Base-by-base conservation (phyloP, 2,888 invertebrate genomes). In the Spisula solida region DNA sequence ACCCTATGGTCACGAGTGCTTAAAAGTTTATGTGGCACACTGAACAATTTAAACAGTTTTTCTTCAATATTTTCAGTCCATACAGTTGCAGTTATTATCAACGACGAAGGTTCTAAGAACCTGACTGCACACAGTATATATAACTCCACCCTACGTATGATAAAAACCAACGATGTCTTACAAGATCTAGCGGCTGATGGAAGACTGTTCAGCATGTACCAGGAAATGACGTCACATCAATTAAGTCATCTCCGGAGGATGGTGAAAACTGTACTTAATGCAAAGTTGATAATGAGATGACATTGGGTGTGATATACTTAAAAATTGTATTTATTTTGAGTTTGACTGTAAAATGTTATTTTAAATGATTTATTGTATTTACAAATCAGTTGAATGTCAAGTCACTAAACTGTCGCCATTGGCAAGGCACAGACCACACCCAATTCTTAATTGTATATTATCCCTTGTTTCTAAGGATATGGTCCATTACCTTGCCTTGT, bases 151-250 rank as follows among this genome's bases (percentile, higher is more conserved):
- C 86, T 95, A 8, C 92, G 94, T 66, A 91, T 95, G 83, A 92
- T 95, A 10, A 94, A 94, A 85, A 93, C 94, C 47, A 93, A 94
- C 81, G 95, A 94, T 80, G 90, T 93, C 51, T 90, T 95, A 78
- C 95, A 95, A 87, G 95, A 95, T 60, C 93, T 95, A 29, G 94
- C 95, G 25, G 93, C 95, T 82, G 93, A 92, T 87, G 95, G 95
- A 12, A 86, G 92, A 75, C 92, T 95, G 25, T 86, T 81, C 60
- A 95, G 94, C 85, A 93, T 95, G 83, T 94, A 94, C 94, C 91
- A 93, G 87, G 95, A 95, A 87, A 93, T 95, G 92, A 94, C 95
- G 80, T 94, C 95, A 79, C 94, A 95, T 82, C 95, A 95, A 88
- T 92, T 95, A 55, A 94, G 94, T 81, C 95, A 95, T 89, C 86